Conservation (phyloP, 2,888 invertebrate genomes). For the Dynastes maya region DNA sequence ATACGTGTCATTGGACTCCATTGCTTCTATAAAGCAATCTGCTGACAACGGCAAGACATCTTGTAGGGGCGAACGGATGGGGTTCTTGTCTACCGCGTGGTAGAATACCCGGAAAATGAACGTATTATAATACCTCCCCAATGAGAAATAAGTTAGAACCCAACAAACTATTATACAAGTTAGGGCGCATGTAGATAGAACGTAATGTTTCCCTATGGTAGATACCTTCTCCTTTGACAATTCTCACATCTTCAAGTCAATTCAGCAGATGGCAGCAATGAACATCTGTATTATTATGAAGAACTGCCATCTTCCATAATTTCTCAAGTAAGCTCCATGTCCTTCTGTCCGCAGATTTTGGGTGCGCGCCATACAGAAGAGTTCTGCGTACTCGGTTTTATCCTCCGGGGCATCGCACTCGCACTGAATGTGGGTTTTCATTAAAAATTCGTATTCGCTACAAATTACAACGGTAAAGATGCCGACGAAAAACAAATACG, state of each 20-base stretch:
- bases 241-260: slow-evolving; percentile 9
- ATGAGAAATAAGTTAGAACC: neutral
- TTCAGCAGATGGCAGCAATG: neutral
- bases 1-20: neutral
- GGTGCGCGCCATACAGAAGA: slow-evolving; percentile 30
- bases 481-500: neutral
- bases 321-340: slow-evolving; percentile 14
- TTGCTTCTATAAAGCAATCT: neutral
- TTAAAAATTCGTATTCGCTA: slow-evolving; percentile 14
- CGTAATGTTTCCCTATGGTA: slow-evolving; percentile 13
- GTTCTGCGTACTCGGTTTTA: slow-evolving; percentile 8
- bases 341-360: slow-evolving; percentile 2
- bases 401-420: neutral
- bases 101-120: neutral
- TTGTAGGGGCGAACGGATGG: neutral
- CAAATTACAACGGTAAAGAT: neutral
- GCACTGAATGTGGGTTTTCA: neutral
- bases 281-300: slow-evolving; percentile 34
- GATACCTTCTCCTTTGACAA: neutral
- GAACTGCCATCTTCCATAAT: slow-evolving; percentile 40
- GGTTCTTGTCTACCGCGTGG: neutral
- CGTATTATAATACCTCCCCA: slow-evolving; percentile 18
- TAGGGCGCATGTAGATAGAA: neutral
- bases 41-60: slow-evolving; percentile 15
- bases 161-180: slow-evolving; percentile 21